These are phyloP conservation scores for Oophaga sylvatica DNA, from an alignment of 2,797 vertebrate species.

Conservation along the genomic window DNA sequence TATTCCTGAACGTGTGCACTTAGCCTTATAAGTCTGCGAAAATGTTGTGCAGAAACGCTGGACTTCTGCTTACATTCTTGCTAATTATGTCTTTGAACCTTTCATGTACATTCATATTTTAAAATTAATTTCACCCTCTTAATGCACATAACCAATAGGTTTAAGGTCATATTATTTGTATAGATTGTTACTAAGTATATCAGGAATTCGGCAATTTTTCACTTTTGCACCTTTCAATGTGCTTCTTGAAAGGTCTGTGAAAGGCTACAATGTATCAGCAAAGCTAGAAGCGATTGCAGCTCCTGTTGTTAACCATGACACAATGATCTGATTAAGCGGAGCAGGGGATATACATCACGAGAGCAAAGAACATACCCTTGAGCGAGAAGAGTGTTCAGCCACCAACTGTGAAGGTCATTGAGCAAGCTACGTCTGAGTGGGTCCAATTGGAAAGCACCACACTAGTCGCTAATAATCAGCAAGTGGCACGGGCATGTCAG, in stretches of 20 bases:
- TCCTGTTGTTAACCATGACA: constrained; percentile 28
- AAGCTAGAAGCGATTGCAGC: neutral
- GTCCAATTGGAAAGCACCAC: constrained; percentile 21
- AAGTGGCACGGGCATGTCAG: neutral
- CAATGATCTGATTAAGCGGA: constrained; percentile 40
- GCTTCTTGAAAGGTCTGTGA: neutral
- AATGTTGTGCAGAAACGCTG: neutral
- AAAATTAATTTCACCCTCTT: neutral
- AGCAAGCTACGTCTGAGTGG: constrained; percentile 6
- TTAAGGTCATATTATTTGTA: neutral
- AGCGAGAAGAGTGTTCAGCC: constrained; percentile 36
- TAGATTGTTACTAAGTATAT: neutral
- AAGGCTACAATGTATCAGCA: neutral
- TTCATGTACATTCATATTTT: neutral
- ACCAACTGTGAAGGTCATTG: constrained; percentile 55
- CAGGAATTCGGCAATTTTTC: neutral
- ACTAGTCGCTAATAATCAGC: neutral
- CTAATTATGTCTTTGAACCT: neutral
- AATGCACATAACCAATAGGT: neutral
- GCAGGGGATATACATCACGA: constrained; percentile 36
- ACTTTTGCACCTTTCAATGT: neutral
- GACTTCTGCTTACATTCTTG: neutral
- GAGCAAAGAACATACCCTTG: constrained; percentile 37
- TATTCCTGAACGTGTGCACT: no score
- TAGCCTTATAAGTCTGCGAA: neutral